Evolutionary conservation across 1,140 invertebrate species (phyloP).

Genomic region (Musca vetustissima): DNA sequence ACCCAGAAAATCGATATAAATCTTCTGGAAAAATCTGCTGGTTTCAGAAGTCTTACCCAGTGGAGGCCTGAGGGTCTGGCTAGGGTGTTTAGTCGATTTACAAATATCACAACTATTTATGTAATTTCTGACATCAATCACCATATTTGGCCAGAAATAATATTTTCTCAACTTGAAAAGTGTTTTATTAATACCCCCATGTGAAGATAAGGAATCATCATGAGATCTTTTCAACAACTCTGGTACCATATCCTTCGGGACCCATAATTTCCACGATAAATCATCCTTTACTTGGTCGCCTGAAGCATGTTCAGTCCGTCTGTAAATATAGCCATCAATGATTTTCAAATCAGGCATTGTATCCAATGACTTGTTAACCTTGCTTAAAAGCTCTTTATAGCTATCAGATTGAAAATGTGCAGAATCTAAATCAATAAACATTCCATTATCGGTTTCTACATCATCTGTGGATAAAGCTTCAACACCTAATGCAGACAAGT

Average conservation of each 20-base stretch:
- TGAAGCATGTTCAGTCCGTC: neutral
- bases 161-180: neutral
- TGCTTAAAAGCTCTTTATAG: neutral
- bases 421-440: constrained; percentile 11
- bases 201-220: neutral
- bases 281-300: neutral
- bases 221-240: neutral
- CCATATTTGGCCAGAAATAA: too few species aligned
- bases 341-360: constrained; percentile 14
- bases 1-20: constrained; percentile 24
- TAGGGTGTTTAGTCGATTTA: too few species aligned
- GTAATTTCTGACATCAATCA: neutral
- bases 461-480: too few species aligned
- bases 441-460: neutral
- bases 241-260: neutral
- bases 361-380: neutral
- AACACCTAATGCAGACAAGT: constrained; percentile 24
- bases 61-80: neutral
- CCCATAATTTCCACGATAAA: neutral
- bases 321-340: constrained; percentile 7
- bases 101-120: neutral
- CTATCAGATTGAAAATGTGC: neutral
- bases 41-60: too few species aligned
- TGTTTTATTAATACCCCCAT: neutral
- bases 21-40: constrained; percentile 10